Conservation (phyloP, 2,888 invertebrate genomes). For the Apoderus coryli region DNA sequence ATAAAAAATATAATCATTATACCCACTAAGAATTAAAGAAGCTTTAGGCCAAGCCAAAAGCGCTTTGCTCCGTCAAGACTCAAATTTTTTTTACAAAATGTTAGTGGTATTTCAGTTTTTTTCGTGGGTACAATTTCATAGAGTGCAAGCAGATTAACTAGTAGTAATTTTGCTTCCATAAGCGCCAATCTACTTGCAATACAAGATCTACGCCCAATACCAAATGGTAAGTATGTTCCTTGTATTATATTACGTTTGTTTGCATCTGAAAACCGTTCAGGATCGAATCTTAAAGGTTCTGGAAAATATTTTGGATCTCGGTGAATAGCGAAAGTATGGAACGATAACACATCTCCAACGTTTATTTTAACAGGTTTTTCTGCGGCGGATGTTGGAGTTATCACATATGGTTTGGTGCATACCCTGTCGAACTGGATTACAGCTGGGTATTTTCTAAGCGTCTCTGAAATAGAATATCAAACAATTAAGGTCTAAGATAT, state of each 20-base stretch:
- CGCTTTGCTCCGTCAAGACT: slow-evolving; percentile 22
- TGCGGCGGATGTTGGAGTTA: slow-evolving; percentile 15
- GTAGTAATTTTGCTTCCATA: slow-evolving; percentile 18
- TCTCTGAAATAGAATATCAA: too few species aligned
- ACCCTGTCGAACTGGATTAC: slow-evolving; percentile 38
- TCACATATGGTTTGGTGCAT: slow-evolving; percentile 34
- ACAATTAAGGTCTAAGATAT: too few species aligned
- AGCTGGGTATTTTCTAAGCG: too few species aligned
- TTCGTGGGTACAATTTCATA: slow-evolving; percentile 18
- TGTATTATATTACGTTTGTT: slow-evolving; percentile 26
- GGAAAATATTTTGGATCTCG: slow-evolving; percentile 30
- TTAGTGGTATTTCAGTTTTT: slow-evolving; percentile 18
- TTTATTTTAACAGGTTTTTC: slow-evolving; percentile 18
- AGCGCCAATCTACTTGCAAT: slow-evolving; percentile 20
- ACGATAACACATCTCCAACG: slow-evolving; percentile 23
- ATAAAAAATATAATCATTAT: too few species aligned
- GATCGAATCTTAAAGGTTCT: slow-evolving; percentile 34
- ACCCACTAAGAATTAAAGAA: too few species aligned
- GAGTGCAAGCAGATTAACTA: slow-evolving; percentile 16
- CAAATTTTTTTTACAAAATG: slow-evolving; percentile 12
- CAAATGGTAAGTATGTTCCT: slow-evolving; percentile 19
- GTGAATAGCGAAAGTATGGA: slow-evolving; percentile 30
- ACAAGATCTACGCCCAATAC: slow-evolving; percentile 20
- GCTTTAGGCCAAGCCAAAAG: slow-evolving; percentile 24
- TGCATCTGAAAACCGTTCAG: slow-evolving; percentile 28